Base-by-base conservation (phyloP, 2,888 invertebrate species). In the Leucania comma region DNA sequence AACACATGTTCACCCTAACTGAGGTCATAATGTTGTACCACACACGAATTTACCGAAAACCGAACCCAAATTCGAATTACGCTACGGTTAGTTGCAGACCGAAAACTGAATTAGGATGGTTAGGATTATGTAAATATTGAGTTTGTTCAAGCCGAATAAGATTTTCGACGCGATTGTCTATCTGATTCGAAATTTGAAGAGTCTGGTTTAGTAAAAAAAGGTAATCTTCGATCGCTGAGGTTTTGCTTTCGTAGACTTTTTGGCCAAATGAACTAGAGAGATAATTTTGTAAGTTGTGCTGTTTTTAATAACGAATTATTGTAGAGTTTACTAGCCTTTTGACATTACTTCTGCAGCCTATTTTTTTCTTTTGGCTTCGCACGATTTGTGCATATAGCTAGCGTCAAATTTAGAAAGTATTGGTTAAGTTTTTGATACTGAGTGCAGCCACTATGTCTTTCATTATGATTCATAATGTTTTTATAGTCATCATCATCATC, bases 91-190 rank as follows among this genome's bases (percentile, higher is more conserved):
- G 79, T 73, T 75, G 61, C 29, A 38, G 54, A 42, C 50, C 72
- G 79, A 82, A 81, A 82, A 82, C 79, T 61, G 58, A 72, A 67
- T 78, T 72, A 66, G 78, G 71, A 66, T 70, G 59, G 65, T 59
- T 59, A 38, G 67, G 61, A 65, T 79, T 78, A 79, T 82, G 78
- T 79, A 72, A 79, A 79, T 79, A 82, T 78, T 68, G 67, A 61
- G 58, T 78, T 71, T 62, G 72, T 82, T 78, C 48, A 64, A 58
- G 66, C 50, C 38, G 67, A 64, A 67, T 64, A 78, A 79, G 79
- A 78, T 81, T 78, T 57, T 66, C 48, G 42, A 53, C 59, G 62
- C 48, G 66, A 82, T 78, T 81, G 57, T 64, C 54, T 61, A 67
- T 77, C 66, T 72, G 63, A 82, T 78, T 65, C 54, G 35, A 6